phyloP scores from a whole-genome alignment of 2,797 vertebrate genomes.

The Schizopygopsis pylzovi region DNA sequence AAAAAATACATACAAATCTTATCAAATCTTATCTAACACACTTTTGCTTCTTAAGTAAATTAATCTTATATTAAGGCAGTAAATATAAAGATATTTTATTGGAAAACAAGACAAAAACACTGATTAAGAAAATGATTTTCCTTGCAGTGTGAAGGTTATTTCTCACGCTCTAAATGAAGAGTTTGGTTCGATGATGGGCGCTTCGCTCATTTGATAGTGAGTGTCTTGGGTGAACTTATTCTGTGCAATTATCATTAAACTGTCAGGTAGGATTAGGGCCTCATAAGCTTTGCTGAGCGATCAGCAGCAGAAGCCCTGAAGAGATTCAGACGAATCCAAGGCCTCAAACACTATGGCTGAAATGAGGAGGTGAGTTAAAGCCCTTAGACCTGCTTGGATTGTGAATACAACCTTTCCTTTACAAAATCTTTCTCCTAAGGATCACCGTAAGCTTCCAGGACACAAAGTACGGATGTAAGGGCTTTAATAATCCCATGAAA shows the following conservation, averaged over 20 bases:
- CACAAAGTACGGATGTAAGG: conserved; percentile 62
- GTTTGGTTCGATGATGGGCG: conserved; percentile 64
- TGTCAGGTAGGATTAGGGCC: conserved; percentile 76
- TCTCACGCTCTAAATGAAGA: conserved; percentile 68
- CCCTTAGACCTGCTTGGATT: conserved; percentile 65
- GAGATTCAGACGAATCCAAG: conserved; percentile 65
- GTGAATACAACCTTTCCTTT: conserved; percentile 66
- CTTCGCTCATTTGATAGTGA: conserved; percentile 67
- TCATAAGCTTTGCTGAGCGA: conserved; percentile 70
- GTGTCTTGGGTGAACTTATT: conserved; percentile 68
- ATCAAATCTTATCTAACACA: background rate
- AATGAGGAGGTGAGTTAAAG: conserved; percentile 58
- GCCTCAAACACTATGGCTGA: conserved; percentile 60
- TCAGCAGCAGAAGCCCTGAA: conserved; percentile 61
- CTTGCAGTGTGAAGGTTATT: conserved; percentile 49
- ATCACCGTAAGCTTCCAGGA: conserved; percentile 66
- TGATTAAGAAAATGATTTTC: background rate
- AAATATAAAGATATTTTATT: background rate
- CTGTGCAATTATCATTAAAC: conserved; percentile 77
- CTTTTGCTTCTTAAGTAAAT: background rate
- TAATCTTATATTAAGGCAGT: background rate
- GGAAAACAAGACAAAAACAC: background rate
- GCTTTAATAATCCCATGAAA: conserved; percentile 64
- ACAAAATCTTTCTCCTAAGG: conserved; percentile 65
- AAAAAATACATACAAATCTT: background rate